Evolutionary conservation across 2,888 invertebrate genomes (phyloP).

Genomic region (Oscheius onirici): DNA sequence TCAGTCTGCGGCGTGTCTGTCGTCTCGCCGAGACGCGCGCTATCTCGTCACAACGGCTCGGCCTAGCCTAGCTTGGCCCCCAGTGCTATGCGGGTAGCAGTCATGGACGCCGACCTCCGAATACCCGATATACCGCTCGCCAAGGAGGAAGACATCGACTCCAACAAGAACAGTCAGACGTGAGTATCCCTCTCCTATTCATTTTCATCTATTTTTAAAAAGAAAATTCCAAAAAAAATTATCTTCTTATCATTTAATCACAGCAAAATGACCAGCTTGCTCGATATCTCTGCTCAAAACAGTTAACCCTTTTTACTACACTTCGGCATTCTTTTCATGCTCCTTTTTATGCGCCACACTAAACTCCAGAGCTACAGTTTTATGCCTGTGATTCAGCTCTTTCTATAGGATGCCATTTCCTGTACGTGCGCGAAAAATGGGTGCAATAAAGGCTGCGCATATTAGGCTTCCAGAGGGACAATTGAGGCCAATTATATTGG

Average conservation of each 20-base stretch:
- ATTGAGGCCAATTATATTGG: conserved; percentile 8
- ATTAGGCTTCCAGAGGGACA: conserved; percentile 1
- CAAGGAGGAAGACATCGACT: conserved; percentile 53
- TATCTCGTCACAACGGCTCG: conserved; percentile 6
- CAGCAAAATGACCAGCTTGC: too few species aligned
- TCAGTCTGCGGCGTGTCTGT: conserved; percentile 6
- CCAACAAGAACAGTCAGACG: conserved; percentile 43
- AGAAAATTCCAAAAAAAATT: too few species aligned
- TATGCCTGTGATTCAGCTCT: background rate
- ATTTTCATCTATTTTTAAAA: background rate
- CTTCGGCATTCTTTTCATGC: too few species aligned
- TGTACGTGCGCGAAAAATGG: conserved; percentile 26
- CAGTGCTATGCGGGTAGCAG: conserved; percentile 45
- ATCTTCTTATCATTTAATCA: too few species aligned
- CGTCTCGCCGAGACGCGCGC: conserved; percentile 5
- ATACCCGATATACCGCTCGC: conserved; percentile 67
- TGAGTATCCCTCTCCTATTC: conserved; percentile 23
- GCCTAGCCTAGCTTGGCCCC: conserved; percentile 28
- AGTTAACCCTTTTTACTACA: too few species aligned
- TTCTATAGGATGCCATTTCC: background rate
- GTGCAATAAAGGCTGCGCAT: background rate
- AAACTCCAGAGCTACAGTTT: too few species aligned
- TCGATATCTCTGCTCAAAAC: too few species aligned
- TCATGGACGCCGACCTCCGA: conserved; percentile 54
- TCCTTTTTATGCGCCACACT: too few species aligned